Evolutionary conservation across 2,797 vertebrate species (phyloP), one percentile per base, ranked within the genome.

Genomic region (Myotis planiceps): DNA sequence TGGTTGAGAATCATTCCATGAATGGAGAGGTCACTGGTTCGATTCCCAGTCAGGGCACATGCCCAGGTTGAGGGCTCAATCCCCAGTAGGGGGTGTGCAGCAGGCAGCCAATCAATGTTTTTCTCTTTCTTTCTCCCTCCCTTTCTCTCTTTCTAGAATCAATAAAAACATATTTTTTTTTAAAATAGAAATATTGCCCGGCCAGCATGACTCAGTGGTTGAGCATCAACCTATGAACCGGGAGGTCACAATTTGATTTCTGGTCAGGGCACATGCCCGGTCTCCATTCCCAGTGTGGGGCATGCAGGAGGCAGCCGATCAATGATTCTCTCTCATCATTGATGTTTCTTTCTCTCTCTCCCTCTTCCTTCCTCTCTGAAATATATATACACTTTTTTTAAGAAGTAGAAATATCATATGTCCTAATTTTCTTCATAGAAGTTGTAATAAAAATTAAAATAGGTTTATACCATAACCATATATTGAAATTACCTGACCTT

Each of bases 371-470:
- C 14, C 29, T n/a, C 60, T n/a, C 13, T n/a, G 14, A 63, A 63
- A n/a, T n/a, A 58, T 13, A 53, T 53, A 51, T 34, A 34, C 4
- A 45, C 45, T 16, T 51, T 60, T 63, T 63, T n/a, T 49, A 78
- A 86, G 92, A 74, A 78, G 12, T 45, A 39, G n/a, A 90, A 60
- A 55, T 84, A 84, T 34, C 37, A 6, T 60, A 55, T 83, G 76
- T 81, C 13, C 3, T 39, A 27, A 42, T 92, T 80, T 93, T 92
- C 85, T 95, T 94, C 63, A 78, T 49, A 75, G 29, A 25, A 60
- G 16, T 72, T 63, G 19, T 81, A 95, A 86, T 81, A 66, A 95
- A 90, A 91, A 25, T 76, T 76, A 88, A 96, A 81, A 86, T 66
- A 65, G 39, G 13, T 49, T 86, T 45, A 69, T 12, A 58, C 25